phyloP scores from a whole-genome alignment of 2,888 invertebrate species.

The Hecatera dysodea region DNA sequence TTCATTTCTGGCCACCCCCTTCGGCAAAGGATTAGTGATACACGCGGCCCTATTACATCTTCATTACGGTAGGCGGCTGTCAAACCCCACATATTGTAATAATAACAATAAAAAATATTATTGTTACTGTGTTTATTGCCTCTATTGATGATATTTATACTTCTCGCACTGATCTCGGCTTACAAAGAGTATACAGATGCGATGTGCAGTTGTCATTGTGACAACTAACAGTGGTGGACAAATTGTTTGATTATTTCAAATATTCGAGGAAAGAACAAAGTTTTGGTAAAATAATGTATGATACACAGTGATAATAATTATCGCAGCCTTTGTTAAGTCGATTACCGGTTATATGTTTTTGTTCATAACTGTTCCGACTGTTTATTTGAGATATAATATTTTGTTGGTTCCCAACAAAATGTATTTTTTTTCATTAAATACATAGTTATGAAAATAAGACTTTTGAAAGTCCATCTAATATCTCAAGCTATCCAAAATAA shows the following conservation, averaged over 20 bases:
- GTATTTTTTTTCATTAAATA: neutral
- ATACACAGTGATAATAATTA: slow-evolving; percentile 6
- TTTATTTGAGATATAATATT: neutral
- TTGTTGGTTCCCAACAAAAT: neutral
- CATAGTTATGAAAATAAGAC: neutral
- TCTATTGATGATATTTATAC: slow-evolving; percentile 86
- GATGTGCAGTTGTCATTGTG: slow-evolving; percentile 59
- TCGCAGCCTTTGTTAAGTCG: neutral
- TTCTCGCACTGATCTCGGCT: slow-evolving; percentile 84
- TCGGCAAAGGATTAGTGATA: slow-evolving; percentile 86
- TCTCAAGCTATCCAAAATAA: neutral
- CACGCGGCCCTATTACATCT: slow-evolving; percentile 89
- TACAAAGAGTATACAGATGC: slow-evolving; percentile 79
- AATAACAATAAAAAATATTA: slow-evolving; percentile 85
- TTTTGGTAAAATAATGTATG: slow-evolving; percentile 5
- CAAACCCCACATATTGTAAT: slow-evolving; percentile 79
- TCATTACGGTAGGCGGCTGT: slow-evolving; percentile 90
- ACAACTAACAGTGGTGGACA: slow-evolving; percentile 61
- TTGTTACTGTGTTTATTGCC: slow-evolving; percentile 86
- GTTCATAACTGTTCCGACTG: neutral
- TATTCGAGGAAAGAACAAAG: slow-evolving; percentile 9
- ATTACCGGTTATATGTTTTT: neutral
- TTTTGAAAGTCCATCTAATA: neutral
- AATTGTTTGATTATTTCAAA: slow-evolving; percentile 22
- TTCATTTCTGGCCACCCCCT: slow-evolving; percentile 87